A percentile compares a stretch with the other conserved stretches of the same genome.
These are phyloP conservation scores for Lampropteryx suffumata DNA, from an alignment of 2,888 invertebrate species.

Conservation along the genomic window DNA sequence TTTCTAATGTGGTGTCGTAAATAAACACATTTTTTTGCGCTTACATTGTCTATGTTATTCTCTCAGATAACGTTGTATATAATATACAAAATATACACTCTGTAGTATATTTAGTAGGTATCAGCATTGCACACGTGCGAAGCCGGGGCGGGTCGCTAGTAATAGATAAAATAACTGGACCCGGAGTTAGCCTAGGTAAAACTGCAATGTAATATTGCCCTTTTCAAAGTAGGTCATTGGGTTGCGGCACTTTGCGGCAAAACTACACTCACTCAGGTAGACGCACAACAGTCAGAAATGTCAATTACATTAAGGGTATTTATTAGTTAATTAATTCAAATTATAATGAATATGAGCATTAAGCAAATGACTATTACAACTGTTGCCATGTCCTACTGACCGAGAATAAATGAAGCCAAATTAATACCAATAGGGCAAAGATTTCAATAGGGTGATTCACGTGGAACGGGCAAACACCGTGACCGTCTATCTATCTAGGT, in stretches of 20 bases:
- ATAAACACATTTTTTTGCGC: too few species aligned
- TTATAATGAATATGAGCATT: constrained; percentile 6
- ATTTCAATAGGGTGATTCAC: constrained; percentile 35
- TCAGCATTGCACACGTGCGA: too few species aligned
- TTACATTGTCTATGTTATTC: too few species aligned
- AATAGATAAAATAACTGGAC: neutral
- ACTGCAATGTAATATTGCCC: constrained; percentile 29
- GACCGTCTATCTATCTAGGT: constrained; percentile 21
- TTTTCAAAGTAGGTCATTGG: constrained; percentile 47
- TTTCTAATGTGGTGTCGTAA: too few species aligned
- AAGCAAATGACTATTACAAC: constrained; percentile 8
- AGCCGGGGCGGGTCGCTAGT: too few species aligned
- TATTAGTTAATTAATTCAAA: constrained; percentile 2
- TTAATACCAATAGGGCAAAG: neutral
- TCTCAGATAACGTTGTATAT: too few species aligned
- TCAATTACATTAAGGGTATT: too few species aligned
- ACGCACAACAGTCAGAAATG: neutral
- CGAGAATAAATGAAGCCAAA: constrained; percentile 22
- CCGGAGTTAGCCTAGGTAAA: constrained; percentile 4
- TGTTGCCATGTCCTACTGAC: constrained; percentile 27
- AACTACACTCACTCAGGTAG: constrained; percentile 6
- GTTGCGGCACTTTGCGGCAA: constrained; percentile 36
- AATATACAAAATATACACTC: too few species aligned
- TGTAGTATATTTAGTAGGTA: too few species aligned
- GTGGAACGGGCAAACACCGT: constrained; percentile 33